Evolutionary conservation across 2,797 vertebrate genomes (phyloP), one percentile per base, ranked within the genome.

Genomic region (Siniperca obscura): DNA sequence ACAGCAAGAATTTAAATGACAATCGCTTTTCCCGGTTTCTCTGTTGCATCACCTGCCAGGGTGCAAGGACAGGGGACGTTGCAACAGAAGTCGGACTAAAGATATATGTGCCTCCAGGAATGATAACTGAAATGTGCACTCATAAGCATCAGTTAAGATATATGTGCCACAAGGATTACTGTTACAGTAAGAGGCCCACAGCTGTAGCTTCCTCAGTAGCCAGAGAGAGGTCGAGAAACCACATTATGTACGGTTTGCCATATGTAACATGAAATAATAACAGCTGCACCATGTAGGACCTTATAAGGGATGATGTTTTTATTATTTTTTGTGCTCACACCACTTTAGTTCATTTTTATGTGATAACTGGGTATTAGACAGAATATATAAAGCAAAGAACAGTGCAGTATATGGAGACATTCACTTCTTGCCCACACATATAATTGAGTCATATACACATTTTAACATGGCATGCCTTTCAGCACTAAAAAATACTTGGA

Each of bases 131-230:
- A 93, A 92, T 85, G 85, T 88, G 87, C 83, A 87, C 90, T 91
- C 85, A 48, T 78, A 59, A 76, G 87, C 79, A 77, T 85, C 91
- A 87, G 83, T 86, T 79, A 90, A 91, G 90, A 94, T 94, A 91
- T 92, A 94, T 94, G 86, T 90, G 85, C 90, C 87, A 82, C 82
- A 71, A 87, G 91, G 91, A 91, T 94, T 94, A 93, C 59, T 57
- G 83, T 92, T 95, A 93, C 90, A 92, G 82, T 89, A 83, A 89
- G 82, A 89, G 81, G 81, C 84, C 79, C 80, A 86, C 94, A 95
- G 94, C 93, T 93, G 93, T 87, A 94, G 91, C 91, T 91, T 92
- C 90, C 86, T 89, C 88, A 90, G 92, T 90, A 94, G 92, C 86
- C 77, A 44, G 62, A 84, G 48, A 73, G 76, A 89, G 75, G 74